Base-by-base conservation (phyloP, 2,888 invertebrate genomes). In the Nineta flava region DNA sequence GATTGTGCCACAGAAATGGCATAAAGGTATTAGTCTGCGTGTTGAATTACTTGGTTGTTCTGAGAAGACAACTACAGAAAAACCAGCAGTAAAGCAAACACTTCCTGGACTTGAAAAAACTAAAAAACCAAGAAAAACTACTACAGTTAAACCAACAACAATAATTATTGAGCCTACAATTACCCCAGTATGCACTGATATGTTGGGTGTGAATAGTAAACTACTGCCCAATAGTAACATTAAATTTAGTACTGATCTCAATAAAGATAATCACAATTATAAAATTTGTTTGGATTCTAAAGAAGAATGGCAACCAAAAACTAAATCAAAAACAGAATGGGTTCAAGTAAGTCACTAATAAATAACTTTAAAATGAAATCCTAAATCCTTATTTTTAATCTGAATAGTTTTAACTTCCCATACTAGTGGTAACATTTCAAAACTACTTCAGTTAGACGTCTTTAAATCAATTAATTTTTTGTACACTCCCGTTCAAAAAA, bases 1-100 rank as follows among this genome's bases (percentile, higher is more conserved):
- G 51, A 70, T 91, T 50, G 74, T 75, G 54, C 91, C 91, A 0
- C 66, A 79, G 21, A 77, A 83, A 3, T 91, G 87, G 87, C 76
- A 83, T 56, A 75, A 76, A 3, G 73, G 67, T 10, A 79, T 81
- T 41, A 59, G 65, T 12, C 65, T 90, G 53, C 71, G 81, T 51
- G 71, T 84, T 26, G 87, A 90, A 57, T 61, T 90, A 9, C 71
- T 88, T 41, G 87, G 90, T 5, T 92, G 91, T 61, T 61, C 63
- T 2, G 62, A 66, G 53, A 53, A 57, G 7, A n/a, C 45, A 35
- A 49, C 51, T 42, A 13, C 45, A 7, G 26, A 26, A 26, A 38
- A 47, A 40, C 48, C 38, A 32, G n/a, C 21, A 17, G 43, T 26
- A 7, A 34, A 49, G 6, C n/a, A 34, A 44, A 44, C 44, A 4